These are phyloP conservation scores for Altica lythri DNA, from an alignment of 2,888 invertebrate species.

Conservation along the genomic window DNA sequence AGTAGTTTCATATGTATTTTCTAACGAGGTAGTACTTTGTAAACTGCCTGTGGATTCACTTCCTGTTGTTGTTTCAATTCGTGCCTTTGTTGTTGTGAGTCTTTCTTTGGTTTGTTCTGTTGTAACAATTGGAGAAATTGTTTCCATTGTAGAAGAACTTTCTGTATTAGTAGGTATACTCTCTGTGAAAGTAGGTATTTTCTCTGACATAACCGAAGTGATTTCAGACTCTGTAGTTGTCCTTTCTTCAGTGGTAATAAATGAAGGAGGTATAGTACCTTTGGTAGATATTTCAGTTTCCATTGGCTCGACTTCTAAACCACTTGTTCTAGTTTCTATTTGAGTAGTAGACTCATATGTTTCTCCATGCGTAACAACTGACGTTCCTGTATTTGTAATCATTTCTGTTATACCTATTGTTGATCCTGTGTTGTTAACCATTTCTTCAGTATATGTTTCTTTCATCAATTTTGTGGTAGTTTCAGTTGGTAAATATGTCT, in stretches of 20 bases:
- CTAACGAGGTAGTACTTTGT: no score
- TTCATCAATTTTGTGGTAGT: background rate
- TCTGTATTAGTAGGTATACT: background rate
- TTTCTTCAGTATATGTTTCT: background rate
- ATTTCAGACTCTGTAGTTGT: conserved; percentile 18
- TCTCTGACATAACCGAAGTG: background rate
- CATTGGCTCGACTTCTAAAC: background rate
- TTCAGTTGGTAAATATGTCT: background rate
- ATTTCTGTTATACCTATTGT: background rate
- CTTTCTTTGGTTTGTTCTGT: no score
- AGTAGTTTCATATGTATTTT: no score
- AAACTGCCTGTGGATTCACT: no score
- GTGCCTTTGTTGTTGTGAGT: no score
- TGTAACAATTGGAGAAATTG: no score
- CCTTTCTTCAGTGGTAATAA: conserved; percentile 22
- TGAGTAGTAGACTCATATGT: conserved; percentile 16
- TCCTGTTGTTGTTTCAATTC: no score
- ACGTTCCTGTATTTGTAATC: conserved; percentile 1
- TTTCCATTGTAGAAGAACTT: no score
- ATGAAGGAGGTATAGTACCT: conserved; percentile 12
- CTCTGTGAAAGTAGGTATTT: background rate
- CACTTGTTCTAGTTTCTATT: conserved; percentile 5
- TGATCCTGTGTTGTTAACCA: background rate
- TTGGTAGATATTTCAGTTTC: conserved; percentile 3
- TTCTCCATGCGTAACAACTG: conserved; percentile 10